Evolutionary conservation across 1,140 invertebrate species (phyloP), one percentile per base, ranked within the genome.

Genomic region (Temnothorax longispinosus): DNA sequence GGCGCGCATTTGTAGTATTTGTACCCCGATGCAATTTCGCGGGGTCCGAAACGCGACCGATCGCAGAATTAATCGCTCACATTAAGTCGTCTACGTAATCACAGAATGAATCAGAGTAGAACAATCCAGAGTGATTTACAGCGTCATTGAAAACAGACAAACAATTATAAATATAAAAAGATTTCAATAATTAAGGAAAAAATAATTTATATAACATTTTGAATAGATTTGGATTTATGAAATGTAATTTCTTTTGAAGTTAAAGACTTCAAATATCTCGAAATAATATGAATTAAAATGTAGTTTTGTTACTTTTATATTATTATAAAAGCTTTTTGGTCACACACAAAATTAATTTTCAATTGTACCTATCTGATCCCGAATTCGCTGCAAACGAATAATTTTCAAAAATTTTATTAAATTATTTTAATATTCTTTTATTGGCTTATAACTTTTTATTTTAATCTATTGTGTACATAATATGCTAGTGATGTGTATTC

Each of bases 21-120:
- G 15, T 58, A 52, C 10, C 2, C 6, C 52, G 18, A 60, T 74
- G 54, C 65, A 82, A 82, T 74, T 47, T n/a, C 27, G 11, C 41
- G 18, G 3, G 13, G 27, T 72, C 18, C 65, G 67, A 82, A 82
- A 74, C 56, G 27, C 15, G 38, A 58, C 11, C 41, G 13, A 60
- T 44, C 38, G 52, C 44, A 72, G 52, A 58, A 44, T 71, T 47
- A 41, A 74, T 60, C 13, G 38, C 35, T 47, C 27, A 27, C n/a
- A 52, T 74, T 50, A 58, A 82, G 67, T 82, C 38, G 72, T 72
- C 27, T 18, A 32, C 15, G 32, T 44, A 50, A 72, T 58, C 18
- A 1, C 13, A 21, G 8, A 35, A 47, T 58, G 27, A 58, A 82
- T 58, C 52, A 47, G 18, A 50, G 10, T 81, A 50, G 21, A 72